Evolutionary conservation across 2,888 invertebrate genomes (phyloP).

Genomic region (Monochamus alternatus): DNA sequence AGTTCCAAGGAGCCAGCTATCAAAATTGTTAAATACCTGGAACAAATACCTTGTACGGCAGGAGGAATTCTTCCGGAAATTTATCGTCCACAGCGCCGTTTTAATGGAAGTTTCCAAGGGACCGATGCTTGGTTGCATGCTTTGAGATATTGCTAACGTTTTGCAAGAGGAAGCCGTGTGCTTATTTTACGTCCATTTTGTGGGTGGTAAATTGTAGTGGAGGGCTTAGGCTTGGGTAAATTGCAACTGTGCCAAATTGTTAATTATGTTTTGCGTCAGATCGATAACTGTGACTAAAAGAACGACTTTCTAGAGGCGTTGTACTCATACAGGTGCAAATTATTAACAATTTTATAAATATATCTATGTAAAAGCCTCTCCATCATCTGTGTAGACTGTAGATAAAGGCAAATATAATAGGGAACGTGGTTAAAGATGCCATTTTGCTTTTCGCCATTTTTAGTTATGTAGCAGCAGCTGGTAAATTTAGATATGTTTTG

Average conservation of each 20-base stretch:
- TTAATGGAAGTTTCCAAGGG: background rate
- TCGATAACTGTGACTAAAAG: background rate
- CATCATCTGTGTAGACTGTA: too few species aligned
- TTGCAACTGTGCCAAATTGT: background rate
- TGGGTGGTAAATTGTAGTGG: constrained; percentile 3
- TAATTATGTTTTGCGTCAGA: background rate
- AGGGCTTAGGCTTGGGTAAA: background rate
- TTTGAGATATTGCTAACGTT: background rate
- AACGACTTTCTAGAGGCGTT: background rate
- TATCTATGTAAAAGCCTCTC: too few species aligned
- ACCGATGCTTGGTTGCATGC: too few species aligned
- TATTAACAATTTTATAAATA: background rate
- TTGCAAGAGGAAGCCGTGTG: background rate
- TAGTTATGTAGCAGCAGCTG: too few species aligned
- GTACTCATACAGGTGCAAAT: background rate
- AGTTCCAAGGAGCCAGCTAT: too few species aligned
- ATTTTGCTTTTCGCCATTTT: too few species aligned
- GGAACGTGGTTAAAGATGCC: too few species aligned
- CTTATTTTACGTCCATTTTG: background rate
- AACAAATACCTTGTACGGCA: background rate
- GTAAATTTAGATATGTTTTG: too few species aligned
- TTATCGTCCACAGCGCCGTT: background rate
- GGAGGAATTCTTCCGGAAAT: background rate
- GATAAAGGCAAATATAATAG: too few species aligned
- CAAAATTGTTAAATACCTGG: background rate